Evolutionary conservation across 2,888 invertebrate species (phyloP), one percentile per base, ranked within the genome.

Genomic region (Holacanthella duospinosa): DNA sequence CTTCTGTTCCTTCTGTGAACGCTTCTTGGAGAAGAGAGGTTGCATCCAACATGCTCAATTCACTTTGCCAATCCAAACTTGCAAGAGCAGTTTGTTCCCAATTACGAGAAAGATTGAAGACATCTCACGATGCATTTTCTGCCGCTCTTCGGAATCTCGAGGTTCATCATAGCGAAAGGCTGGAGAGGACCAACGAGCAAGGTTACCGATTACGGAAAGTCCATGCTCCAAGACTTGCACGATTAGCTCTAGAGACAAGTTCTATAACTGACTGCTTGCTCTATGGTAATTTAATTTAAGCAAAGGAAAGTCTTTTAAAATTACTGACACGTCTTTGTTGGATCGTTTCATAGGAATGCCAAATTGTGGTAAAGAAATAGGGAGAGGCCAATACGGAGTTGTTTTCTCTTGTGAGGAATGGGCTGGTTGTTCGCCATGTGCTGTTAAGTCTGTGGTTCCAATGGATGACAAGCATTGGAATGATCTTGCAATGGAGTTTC

Each of bases 401-500:
- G 92, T 93, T 56, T 92, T 88, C 77, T 81, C 86, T 0, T 88
- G 86, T 74, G 86, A 88, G 61, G 79, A 83, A 62, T 90, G 90
- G 85, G 89, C 82, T 0, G 85, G 84, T 0, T 82, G 81, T 59
- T 78, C 83, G n/a, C 87, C 88, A 0, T 88, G 86, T 74, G 91
- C 91, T 6, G 85, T 90, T 59, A 93, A 93, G 79, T 89, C 90
- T 0, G 89, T 93, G 59, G 84, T 91, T 55, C 92, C 92, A 0
- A 88, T 89, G 1, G 92, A 93, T 76, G 90, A 90, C 73, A 81
- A 88, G 65, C 91, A 92, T 75, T 92, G 90, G 86, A 87, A 88
- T 75, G 92, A 93, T 75, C 79, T 93, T 1, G 90, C 92, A 1
- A 86, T 92, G 86, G 92, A 93, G 78, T 91, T 91, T 80, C 90